A percentile compares a stretch with the other conserved stretches of the same genome.
Evolutionary conservation across 2,797 vertebrate genomes (phyloP).

Genomic region (Myripristis murdjan): DNA sequence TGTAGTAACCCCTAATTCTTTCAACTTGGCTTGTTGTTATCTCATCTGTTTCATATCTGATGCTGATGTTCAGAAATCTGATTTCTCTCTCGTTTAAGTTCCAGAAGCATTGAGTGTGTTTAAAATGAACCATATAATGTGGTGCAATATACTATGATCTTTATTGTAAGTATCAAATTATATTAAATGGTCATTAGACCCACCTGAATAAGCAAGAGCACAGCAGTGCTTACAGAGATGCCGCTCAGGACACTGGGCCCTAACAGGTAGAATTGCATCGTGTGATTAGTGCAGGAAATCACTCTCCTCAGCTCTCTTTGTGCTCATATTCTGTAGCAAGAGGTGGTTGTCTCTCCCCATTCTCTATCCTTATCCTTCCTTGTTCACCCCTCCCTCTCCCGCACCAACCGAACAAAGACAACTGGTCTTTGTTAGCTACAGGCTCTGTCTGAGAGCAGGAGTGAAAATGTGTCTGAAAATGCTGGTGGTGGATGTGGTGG

Average conservation of each 20-base stretch:
- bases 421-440: conserved; percentile 79
- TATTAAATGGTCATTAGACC: neutral
- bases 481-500: conserved; percentile 49
- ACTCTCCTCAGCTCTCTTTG: conserved; percentile 58
- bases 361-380: conserved; percentile 57
- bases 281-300: conserved; percentile 42
- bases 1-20: neutral
- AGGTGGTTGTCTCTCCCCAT: conserved; percentile 65
- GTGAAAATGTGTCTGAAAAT: conserved; percentile 57
- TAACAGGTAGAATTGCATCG: conserved; percentile 3
- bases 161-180: neutral
- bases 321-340: conserved; percentile 45
- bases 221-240: conserved; percentile 8
- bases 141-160: neutral
- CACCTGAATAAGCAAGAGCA: conserved; percentile 19
- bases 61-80: neutral
- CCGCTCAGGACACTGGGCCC: conserved; percentile 14
- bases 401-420: conserved; percentile 79
- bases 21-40: neutral
- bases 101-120: neutral
- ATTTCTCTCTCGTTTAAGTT: neutral
- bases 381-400: conserved; percentile 66
- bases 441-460: conserved; percentile 61
- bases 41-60: neutral
- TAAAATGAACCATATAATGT: neutral